Evolutionary conservation across 2,113 vertebrate species (phyloP).

Genomic region (Tragelaphus imberbis): DNA sequence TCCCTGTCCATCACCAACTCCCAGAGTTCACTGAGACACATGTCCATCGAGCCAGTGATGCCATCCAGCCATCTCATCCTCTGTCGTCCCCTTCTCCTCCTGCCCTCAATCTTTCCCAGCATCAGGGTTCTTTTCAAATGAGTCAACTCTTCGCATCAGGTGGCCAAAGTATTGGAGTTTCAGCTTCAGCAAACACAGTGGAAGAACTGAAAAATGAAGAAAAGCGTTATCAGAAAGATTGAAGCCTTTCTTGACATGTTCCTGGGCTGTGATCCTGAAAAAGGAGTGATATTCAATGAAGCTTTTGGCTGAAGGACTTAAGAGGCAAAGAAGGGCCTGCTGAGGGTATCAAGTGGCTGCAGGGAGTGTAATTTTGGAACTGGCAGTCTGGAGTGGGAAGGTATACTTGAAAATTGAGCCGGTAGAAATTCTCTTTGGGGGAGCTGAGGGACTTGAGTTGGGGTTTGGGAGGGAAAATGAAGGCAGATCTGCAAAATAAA

Average conservation of each 20-base stretch:
- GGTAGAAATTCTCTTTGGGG: not conserved
- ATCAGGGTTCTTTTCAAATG: not conserved
- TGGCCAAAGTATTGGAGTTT: not conserved
- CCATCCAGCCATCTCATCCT: too few relatives aligned
- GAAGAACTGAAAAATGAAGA: not conserved
- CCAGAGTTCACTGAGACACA: too few relatives aligned
- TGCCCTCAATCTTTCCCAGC: not conserved
- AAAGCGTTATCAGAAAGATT: not conserved
- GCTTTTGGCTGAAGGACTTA: not conserved
- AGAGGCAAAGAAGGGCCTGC: not conserved
- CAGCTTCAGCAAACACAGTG: not conserved
- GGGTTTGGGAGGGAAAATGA: not conserved
- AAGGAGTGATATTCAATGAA: slow-evolving; percentile 8
- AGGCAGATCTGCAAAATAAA: not conserved
- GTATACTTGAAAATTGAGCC: not conserved
- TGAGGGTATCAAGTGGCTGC: slow-evolving; percentile 16
- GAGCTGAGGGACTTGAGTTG: not conserved
- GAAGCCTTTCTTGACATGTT: not conserved
- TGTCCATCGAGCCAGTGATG: too few relatives aligned
- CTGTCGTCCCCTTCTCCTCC: not conserved
- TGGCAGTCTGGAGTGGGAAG: not conserved
- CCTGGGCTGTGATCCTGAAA: not conserved
- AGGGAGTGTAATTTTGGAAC: slow-evolving; percentile 46
- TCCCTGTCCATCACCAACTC: too few relatives aligned
- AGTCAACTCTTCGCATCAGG: not conserved